Base-by-base conservation (phyloP, 2,888 invertebrate species). In the Troides helena region DNA sequence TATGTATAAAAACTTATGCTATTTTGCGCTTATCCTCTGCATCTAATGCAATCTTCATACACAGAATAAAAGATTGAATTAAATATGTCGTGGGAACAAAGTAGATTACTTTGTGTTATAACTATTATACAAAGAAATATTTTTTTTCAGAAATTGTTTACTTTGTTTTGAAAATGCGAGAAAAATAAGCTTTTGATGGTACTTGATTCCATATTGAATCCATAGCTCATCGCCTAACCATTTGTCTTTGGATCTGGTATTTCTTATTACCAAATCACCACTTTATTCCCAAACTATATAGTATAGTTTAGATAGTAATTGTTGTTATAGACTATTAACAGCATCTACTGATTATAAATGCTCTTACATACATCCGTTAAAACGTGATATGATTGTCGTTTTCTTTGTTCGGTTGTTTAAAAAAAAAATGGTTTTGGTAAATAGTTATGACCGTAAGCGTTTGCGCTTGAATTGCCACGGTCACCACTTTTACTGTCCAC, bases 341-440 rank as follows among this genome's bases (percentile, higher is more conserved):
- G 46, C 46, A 46, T 2, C 14, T 46, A 12, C 4, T 46, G 46
- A 14, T 46, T 14, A 46, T 12, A 46, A 14, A 46, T 0, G 12
- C 14, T 14, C 43, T 17, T 14, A 14, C 14, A 1, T 14, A 46
- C 14, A 46, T 14, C 14, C 4, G 14, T 12, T 0, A 46, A 46
- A 12, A 12, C 1, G 12, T 46, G 46, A 14, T 46, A 12, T 46
- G 17, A 46, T 14, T 46, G 46, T 4, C 14, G 46, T 46, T 46
- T 46, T 14, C 12, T 14, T 46, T 46, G 46, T 46, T 14, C 46
- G 4, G 46, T 12, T 46, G 12, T 43, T 4, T n/a, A 53, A 50
- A 23, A 23, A 77, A n/a, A 83, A 82, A 84, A 82, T 77, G 80
- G 78, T 81, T 86, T 88, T 85, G 78, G 76, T 77, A 85, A 90